Evolutionary conservation across 2,113 vertebrate species (phyloP), one percentile per base, ranked within the genome.

Genomic region (Parus major): DNA sequence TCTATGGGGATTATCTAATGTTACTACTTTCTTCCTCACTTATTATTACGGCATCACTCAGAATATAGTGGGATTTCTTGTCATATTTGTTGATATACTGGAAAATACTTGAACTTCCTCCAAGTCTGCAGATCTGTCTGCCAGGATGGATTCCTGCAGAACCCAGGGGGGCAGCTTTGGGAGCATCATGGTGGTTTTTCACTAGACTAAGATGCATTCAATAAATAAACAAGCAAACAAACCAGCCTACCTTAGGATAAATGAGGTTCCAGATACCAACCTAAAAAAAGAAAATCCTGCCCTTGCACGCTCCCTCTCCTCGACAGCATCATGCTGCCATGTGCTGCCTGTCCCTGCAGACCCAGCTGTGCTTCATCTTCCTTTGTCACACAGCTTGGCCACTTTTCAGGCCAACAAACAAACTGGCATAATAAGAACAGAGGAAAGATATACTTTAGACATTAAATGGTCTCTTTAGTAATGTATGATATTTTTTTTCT

Each of bases 1-100:
- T 97, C 94, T 94, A 33, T 93, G 83, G 93, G 90, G 94, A 97
- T 96, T 96, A 96, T 93, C 82, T 88, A 95, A 92, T 84, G 76
- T 93, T 91, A 63, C 91, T 77, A 75, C 87, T 95, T 93, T 96
- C 72, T 94, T 95, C 72, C 57, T 88, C 87, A 71, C 82, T 96
- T 95, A 83, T 95, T 95, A 90, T 87, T 95, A 84, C 65, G 80
- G 91, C 79, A 94, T 86, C 61, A 44, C 69, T 82, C 88, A 87
- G 88, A 89, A 94, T 73, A 76, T 39, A 92, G 76, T 46, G 86
- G 93, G 81, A 94, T 95, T 97, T 93, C 82, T 96, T 93, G 90
- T 97, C 85, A 28, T 85, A 76, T 82, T 97, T 87, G 70, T 92
- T 95, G 88, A 92, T 86, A 57, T 16, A 82, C 77, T 89, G 90